Conservation (phyloP, 2,888 invertebrate species). For the Apodemia hepburni region DNA sequence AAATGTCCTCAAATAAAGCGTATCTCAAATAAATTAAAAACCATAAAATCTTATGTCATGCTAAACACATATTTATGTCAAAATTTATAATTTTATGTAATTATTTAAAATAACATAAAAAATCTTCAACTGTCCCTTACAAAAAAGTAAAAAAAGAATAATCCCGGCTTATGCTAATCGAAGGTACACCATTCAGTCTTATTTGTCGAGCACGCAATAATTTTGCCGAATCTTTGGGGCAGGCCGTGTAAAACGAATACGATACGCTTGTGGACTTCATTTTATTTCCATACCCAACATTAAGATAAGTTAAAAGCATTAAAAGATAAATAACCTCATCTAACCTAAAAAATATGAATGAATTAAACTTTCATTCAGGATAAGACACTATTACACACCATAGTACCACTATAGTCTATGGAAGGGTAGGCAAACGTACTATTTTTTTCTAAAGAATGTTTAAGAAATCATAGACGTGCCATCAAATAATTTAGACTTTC, state of each 20-base stretch:
- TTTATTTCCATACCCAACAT: constrained; percentile 3
- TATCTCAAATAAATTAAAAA: neutral
- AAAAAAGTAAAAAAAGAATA: neutral
- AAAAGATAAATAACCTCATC: neutral
- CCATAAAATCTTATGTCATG: neutral
- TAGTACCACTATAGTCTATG: no score
- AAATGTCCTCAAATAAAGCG: no score
- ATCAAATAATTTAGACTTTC: no score
- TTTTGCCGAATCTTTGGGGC: neutral
- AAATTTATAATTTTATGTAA: no score
- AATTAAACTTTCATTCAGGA: neutral
- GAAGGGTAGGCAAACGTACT: no score
- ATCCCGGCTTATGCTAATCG: neutral
- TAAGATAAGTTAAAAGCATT: neutral
- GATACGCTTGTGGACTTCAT: neutral
- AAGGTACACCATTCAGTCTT: constrained; percentile 5
- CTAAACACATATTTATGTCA: neutral
- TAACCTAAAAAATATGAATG: neutral
- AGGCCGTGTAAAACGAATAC: neutral
- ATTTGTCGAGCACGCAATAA: neutral
- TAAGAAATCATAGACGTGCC: no score
- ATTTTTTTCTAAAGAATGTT: no score
- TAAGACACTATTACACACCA: no score
- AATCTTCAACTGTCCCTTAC: neutral
- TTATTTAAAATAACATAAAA: neutral